These are phyloP conservation scores for Eumacrocentrus americanus DNA, from an alignment of 2,888 invertebrate species.

Conservation along the genomic window DNA sequence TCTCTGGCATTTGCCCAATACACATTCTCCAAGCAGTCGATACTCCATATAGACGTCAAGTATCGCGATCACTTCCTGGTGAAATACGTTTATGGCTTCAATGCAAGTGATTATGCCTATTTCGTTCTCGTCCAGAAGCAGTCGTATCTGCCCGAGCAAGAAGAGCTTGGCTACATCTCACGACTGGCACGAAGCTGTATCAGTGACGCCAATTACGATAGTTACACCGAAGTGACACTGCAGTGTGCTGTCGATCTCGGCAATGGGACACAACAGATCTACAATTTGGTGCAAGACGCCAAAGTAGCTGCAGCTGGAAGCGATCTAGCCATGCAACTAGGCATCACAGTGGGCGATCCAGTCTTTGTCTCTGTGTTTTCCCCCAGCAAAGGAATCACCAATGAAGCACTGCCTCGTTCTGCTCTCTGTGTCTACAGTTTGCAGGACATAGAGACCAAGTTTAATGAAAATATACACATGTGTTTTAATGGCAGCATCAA, in stretches of 20 bases:
- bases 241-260: slow-evolving; percentile 78
- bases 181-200: slow-evolving; percentile 92
- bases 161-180: slow-evolving; percentile 88
- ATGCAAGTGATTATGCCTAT: slow-evolving; percentile 93
- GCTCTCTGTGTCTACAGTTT: slow-evolving; percentile 93
- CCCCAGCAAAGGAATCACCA: slow-evolving; percentile 85
- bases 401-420: slow-evolving; percentile 81
- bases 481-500: slow-evolving; percentile 95
- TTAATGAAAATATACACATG: slow-evolving; percentile 96
- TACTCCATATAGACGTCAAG: slow-evolving; percentile 87
- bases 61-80: slow-evolving; percentile 94
- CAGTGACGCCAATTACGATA: slow-evolving; percentile 93
- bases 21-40: slow-evolving; percentile 84
- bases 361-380: slow-evolving; percentile 89
- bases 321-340: slow-evolving; percentile 81
- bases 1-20: slow-evolving; percentile 81
- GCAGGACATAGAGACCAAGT: slow-evolving; percentile 87
- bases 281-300: slow-evolving; percentile 92
- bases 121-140: slow-evolving; percentile 95
- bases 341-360: slow-evolving; percentile 78
- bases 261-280: slow-evolving; percentile 62
- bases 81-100: slow-evolving; percentile 96
- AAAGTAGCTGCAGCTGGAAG: slow-evolving; percentile 85
- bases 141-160: slow-evolving; percentile 85
- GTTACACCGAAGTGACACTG: slow-evolving; percentile 95